These are phyloP conservation scores for Diarsia brunnea DNA, from an alignment of 2,888 invertebrate genomes.

Conservation along the genomic window DNA sequence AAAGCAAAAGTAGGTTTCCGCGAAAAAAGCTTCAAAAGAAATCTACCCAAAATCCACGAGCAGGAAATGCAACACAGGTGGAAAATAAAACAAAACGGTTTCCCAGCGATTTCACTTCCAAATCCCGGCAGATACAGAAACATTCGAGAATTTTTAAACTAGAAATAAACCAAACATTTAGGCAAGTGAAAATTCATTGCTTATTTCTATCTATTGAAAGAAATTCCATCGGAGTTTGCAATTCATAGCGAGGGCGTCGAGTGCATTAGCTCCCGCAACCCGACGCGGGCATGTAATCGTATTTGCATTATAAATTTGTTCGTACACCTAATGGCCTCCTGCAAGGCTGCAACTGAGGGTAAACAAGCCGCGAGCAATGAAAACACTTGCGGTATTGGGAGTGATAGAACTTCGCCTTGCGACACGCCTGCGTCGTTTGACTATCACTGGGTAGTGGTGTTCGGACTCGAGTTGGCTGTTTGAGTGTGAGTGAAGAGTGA, in stretches of 20 bases:
- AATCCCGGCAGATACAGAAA: conserved; percentile 44
- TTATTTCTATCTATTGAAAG: conserved; percentile 80
- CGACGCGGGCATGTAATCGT: conserved; percentile 86
- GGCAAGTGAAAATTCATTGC: conserved; percentile 67
- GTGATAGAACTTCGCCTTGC: conserved; percentile 61
- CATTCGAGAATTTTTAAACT: conserved; percentile 44
- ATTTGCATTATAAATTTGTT: conserved; percentile 90
- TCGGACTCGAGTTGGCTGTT: conserved; percentile 3
- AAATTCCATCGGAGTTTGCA: conserved; percentile 84
- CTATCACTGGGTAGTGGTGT: conserved; percentile 8
- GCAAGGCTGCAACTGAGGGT: conserved; percentile 80
- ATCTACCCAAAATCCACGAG: conserved; percentile 36
- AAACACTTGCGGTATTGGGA: conserved; percentile 68
- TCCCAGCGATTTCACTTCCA: conserved; percentile 52
- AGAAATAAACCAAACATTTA: conserved; percentile 62
- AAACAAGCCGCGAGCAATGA: conserved; percentile 75
- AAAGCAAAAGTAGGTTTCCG: not conserved
- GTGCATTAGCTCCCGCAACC: conserved; percentile 85
- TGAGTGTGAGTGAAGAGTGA: conserved; percentile 15
- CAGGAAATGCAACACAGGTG: conserved; percentile 41
- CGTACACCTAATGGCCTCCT: conserved; percentile 85
- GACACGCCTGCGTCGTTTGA: conserved; percentile 44
- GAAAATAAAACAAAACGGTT: conserved; percentile 47
- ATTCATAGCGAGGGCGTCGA: conserved; percentile 83
- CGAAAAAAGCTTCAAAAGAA: conserved; percentile 25